Percentiles rank a stretch among this genome's conserved stretches.
These are phyloP conservation scores for Pholis gunnellus DNA, from an alignment of 2,113 vertebrate species.

Conservation along the genomic window DNA sequence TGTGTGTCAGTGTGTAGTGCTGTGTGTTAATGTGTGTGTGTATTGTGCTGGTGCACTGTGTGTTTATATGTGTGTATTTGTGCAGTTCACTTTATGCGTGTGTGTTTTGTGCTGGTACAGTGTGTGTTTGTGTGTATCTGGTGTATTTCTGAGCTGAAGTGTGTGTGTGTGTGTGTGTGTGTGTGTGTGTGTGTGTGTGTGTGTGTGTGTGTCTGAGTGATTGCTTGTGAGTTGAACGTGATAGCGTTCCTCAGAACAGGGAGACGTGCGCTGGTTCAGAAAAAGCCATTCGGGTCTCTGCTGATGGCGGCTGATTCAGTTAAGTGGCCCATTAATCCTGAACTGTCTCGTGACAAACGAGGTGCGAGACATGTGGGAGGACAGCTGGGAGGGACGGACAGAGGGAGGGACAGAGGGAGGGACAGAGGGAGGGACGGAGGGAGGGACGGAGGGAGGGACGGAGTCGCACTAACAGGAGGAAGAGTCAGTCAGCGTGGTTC, in stretches of 20 bases:
- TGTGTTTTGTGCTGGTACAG: not conserved
- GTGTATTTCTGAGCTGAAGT: no score
- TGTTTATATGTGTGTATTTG: not conserved
- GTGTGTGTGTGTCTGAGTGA: not conserved
- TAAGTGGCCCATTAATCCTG: constrained; percentile 54
- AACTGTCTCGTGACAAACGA: constrained; percentile 25
- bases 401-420: not conserved
- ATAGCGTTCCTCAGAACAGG: not conserved
- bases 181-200: not conserved
- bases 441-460: not conserved
- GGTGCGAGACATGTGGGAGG: constrained; percentile 40
- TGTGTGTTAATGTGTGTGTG: not conserved
- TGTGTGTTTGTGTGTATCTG: not conserved
- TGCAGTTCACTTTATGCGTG: not conserved
- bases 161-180: not conserved
- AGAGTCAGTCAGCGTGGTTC: constrained; percentile 19
- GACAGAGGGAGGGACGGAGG: no score
- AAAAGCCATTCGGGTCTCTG: not conserved
- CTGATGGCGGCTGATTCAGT: constrained; percentile 9
- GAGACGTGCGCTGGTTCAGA: not conserved
- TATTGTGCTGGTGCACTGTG: not conserved
- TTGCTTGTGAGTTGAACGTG: not conserved
- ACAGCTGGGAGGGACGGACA: constrained; percentile 12
- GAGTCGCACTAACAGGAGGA: not conserved
- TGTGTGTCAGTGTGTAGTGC: not conserved